Evolutionary conservation across 2,888 invertebrate genomes (phyloP).

Genomic region (Tinea pellionella): DNA sequence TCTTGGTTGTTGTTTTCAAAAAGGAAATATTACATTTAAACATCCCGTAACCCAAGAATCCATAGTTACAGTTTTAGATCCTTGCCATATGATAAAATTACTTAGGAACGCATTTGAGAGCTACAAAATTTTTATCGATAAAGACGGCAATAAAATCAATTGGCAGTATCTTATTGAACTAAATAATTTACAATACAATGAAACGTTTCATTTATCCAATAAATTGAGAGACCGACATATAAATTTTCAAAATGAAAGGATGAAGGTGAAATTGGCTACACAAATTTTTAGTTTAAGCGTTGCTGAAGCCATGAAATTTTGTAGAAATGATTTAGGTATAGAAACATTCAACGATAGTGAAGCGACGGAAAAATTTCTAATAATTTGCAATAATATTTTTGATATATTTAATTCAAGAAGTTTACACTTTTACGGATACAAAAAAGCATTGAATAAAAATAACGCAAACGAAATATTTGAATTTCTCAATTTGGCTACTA

Average conservation of each 20-base stretch:
- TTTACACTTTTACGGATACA: background rate
- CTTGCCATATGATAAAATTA: constrained; percentile 19
- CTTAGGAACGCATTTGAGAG: constrained; percentile 18
- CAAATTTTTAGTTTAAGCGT: constrained; percentile 16
- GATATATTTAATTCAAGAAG: constrained; percentile 2
- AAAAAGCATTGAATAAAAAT: background rate
- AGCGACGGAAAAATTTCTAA: constrained; percentile 14
- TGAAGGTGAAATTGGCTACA: constrained; percentile 14
- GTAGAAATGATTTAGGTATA: background rate
- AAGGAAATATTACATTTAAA: too few species aligned
- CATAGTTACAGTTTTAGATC: constrained; percentile 12
- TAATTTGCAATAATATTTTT: constrained; percentile 15
- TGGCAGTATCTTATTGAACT: constrained; percentile 14
- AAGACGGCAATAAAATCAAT: constrained; percentile 12
- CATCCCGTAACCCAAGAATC: too few species aligned
- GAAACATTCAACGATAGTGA: background rate
- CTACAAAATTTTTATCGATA: constrained; percentile 16
- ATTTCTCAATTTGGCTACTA: background rate
- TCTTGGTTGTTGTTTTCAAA: constrained; percentile 20
- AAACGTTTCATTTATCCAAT: constrained; percentile 16
- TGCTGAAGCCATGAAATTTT: constrained; percentile 15
- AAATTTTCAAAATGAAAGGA: constrained; percentile 14
- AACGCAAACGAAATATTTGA: background rate
- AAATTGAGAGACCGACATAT: constrained; percentile 16
- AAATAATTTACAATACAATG: constrained; percentile 16